phyloP scores from a whole-genome alignment of 2,888 invertebrate genomes.

The Acronicta aceris region DNA sequence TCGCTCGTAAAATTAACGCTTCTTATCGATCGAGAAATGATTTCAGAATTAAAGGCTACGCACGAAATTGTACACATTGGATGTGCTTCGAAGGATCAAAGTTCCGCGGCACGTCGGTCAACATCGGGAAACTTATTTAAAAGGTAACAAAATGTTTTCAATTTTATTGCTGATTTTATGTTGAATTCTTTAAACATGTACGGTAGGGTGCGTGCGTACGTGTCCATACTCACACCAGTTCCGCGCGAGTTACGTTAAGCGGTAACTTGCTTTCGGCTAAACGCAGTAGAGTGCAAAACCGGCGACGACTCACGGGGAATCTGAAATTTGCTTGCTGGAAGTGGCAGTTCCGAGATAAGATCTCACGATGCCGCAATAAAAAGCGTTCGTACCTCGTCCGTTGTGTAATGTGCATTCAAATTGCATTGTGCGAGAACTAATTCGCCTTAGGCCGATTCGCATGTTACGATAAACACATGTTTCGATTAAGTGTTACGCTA shows the following conservation, averaged over 20 bases:
- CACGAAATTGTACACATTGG: slow-evolving; percentile 74
- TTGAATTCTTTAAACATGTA: slow-evolving; percentile 87
- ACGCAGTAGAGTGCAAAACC: slow-evolving; percentile 76
- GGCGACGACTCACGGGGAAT: slow-evolving; percentile 69
- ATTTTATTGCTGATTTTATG: slow-evolving; percentile 89
- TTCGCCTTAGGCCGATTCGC: slow-evolving; percentile 89
- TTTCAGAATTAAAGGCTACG: slow-evolving; percentile 70
- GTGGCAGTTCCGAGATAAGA: slow-evolving; percentile 89
- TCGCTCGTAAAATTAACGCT: slow-evolving; percentile 89
- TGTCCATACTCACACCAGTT: slow-evolving; percentile 76
- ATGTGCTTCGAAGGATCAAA: slow-evolving; percentile 74
- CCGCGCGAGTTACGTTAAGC: slow-evolving; percentile 58
- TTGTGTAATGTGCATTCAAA: slow-evolving; percentile 90
- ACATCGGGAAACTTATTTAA: slow-evolving; percentile 85
- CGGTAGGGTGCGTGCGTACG: slow-evolving; percentile 78
- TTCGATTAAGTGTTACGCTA: slow-evolving; percentile 84
- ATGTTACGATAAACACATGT: slow-evolving; percentile 88
- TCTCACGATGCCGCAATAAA: slow-evolving; percentile 89
- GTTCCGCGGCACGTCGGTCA: slow-evolving; percentile 65
- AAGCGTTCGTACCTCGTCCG: slow-evolving; percentile 88
- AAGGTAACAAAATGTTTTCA: slow-evolving; percentile 89
- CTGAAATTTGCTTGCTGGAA: slow-evolving; percentile 89
- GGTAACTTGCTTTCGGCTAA: slow-evolving; percentile 69
- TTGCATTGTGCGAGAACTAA: slow-evolving; percentile 90
- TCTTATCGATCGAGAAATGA: slow-evolving; percentile 88